These are phyloP conservation scores for Parnassius smintheus DNA, from an alignment of 2,888 invertebrate species.

Conservation along the genomic window DNA sequence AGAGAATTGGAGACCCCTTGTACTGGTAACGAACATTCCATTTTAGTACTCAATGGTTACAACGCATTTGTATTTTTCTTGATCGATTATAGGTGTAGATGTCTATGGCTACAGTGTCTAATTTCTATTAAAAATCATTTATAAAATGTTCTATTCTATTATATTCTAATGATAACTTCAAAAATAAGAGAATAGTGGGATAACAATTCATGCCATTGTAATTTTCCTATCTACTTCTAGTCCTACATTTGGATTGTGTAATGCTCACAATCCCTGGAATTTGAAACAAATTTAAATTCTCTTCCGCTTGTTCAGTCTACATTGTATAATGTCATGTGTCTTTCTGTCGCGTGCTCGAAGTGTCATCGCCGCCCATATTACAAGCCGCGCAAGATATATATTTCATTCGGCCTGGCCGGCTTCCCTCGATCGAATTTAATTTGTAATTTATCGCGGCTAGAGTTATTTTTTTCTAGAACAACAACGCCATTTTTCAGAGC, in stretches of 20 bases:
- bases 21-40: too few species aligned
- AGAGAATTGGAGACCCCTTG: too few species aligned
- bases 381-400: not conserved
- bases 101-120: too few species aligned
- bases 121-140: too few species aligned
- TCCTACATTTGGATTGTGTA: not conserved
- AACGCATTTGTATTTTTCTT: too few species aligned
- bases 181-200: too few species aligned
- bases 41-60: too few species aligned
- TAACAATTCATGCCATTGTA: too few species aligned
- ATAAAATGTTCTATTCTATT: too few species aligned
- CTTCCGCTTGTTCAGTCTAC: constrained; percentile 1
- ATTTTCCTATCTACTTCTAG: not conserved
- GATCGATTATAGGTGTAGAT: too few species aligned
- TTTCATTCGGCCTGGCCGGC: constrained; percentile 5
- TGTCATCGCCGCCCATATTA: constrained; percentile 4
- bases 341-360: not conserved
- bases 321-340: constrained; percentile 5
- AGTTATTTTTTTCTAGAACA: constrained; percentile 3
- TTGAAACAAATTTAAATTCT: not conserved
- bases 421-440: constrained; percentile 19
- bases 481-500: constrained; percentile 15
- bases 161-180: too few species aligned
- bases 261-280: not conserved
- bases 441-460: constrained; percentile 18